phyloP scores from a whole-genome alignment of 2,888 invertebrate species.

The Amphiduros pacificus region DNA sequence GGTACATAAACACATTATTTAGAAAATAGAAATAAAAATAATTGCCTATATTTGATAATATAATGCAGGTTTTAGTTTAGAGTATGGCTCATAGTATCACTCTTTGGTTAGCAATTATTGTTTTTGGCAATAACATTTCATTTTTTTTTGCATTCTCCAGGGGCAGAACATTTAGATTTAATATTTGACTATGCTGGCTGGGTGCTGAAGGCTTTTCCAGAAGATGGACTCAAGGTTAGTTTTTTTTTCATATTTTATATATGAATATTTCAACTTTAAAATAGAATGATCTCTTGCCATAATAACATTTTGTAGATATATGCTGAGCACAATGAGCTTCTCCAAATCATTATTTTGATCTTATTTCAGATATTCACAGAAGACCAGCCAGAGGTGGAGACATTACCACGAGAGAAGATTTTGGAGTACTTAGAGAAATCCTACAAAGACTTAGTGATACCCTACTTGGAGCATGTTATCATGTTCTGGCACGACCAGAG shows the following conservation, averaged over 20 bases:
- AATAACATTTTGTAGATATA: no score
- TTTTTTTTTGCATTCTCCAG: conserved; percentile 57
- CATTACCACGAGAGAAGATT: conserved; percentile 83
- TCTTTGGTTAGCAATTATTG: no score
- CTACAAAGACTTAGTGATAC: conserved; percentile 80
- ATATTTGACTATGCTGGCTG: conserved; percentile 94
- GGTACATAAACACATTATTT: no score
- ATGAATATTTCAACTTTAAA: no score
- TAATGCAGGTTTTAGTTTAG: no score
- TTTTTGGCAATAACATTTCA: no score
- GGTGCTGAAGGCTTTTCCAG: conserved; percentile 83
- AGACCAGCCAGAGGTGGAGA: conserved; percentile 82
- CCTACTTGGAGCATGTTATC: conserved; percentile 93
- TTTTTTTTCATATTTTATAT: no score
- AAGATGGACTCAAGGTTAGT: conserved; percentile 76
- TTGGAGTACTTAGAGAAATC: conserved; percentile 84
- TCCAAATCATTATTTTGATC: not conserved
- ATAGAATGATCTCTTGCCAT: no score
- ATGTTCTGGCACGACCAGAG: conserved; percentile 85
- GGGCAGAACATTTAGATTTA: conserved; percentile 77
- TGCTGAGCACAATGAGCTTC: no score
- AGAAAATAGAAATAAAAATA: no score
- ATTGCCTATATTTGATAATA: no score
- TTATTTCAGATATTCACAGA: conserved; percentile 75
- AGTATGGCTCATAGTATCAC: no score